Base-by-base conservation (phyloP, 2,797 vertebrate genomes). In the Macropodus opercularis region DNA sequence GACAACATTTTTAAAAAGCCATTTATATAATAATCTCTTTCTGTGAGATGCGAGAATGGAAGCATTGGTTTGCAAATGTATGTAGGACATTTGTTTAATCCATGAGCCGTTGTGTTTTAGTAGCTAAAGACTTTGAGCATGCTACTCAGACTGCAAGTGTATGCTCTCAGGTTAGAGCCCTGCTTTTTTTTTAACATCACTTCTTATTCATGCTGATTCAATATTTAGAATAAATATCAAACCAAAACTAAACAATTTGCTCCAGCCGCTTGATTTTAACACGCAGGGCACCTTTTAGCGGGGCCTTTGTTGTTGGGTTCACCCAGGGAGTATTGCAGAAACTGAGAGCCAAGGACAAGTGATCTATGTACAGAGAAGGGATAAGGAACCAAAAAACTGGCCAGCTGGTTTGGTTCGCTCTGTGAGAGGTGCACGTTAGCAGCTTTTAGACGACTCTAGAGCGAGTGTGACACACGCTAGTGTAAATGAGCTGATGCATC, bases 1-100 rank as follows among this genome's bases (percentile, higher is more conserved):
- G 83, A 86, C 75, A 73, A 88, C 79, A 84, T 86, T 80, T 83
- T 77, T 74, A 64, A 77, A 84, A 90, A 84, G 61, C 59, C 85
- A 81, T 91, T 91, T 85, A 81, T 77, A 68, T 59, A 83, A 61
- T 79, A 79, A 77, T 68, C 51, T 79, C 40, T 65, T 67, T 81
- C 58, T 59, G 32, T 61, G 52, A 49, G 43, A 50, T 12, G 51
- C 42, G 32, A 60, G 52, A 72, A 68, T 64, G 57, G 48, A 69
- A 34, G 29, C 51, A 35, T 31, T 34, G 8, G 69, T 76, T 80
- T 24, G 47, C 38, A 52, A 10, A 48, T 68, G 42, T 68, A 34
- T 60, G 39, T 14, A 19, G 32, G 31, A 32, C 14, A 18, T 6
- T 34, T 57, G 0, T 49, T 50, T 64, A 29, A 12, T n/a, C 13